These are phyloP conservation scores for Gracilinanus agilis DNA, from an alignment of 2,113 vertebrate genomes.

Conservation along the genomic window DNA sequence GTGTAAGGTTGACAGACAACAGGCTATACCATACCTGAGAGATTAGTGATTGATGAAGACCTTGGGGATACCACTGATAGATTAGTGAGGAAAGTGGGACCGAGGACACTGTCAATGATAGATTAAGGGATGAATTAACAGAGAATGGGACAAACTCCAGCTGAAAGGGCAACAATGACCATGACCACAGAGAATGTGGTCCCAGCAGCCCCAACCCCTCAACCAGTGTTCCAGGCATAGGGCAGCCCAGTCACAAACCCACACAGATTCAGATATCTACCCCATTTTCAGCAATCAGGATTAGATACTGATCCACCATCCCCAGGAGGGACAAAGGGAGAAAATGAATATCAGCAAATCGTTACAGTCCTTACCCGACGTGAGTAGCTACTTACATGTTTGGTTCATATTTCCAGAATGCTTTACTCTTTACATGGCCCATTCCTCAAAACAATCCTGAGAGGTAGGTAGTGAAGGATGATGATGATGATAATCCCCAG, in stretches of 20 bases:
- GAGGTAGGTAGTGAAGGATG: neutral
- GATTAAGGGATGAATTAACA: neutral
- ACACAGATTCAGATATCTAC: neutral
- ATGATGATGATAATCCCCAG: neutral
- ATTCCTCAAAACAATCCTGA: neutral
- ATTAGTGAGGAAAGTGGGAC: neutral
- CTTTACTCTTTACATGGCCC: neutral
- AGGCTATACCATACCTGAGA: neutral
- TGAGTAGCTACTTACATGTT: neutral
- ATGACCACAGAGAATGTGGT: neutral
- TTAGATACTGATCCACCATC: neutral
- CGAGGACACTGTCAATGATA: neutral
- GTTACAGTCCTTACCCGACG: neutral
- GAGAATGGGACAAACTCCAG: neutral
- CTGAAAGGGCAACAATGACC: neutral
- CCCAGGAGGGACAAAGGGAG: neutral
- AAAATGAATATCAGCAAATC: neutral
- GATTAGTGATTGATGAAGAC: constrained; percentile 8
- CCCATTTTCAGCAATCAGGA: neutral
- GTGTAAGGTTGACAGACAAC: neutral
- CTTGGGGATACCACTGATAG: neutral
- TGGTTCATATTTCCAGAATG: neutral
- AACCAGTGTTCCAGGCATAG: neutral
- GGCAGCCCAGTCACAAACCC: neutral
- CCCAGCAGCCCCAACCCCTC: neutral